phyloP scores from a whole-genome alignment of 2,888 invertebrate species.

The Xestia rhomboidea region DNA sequence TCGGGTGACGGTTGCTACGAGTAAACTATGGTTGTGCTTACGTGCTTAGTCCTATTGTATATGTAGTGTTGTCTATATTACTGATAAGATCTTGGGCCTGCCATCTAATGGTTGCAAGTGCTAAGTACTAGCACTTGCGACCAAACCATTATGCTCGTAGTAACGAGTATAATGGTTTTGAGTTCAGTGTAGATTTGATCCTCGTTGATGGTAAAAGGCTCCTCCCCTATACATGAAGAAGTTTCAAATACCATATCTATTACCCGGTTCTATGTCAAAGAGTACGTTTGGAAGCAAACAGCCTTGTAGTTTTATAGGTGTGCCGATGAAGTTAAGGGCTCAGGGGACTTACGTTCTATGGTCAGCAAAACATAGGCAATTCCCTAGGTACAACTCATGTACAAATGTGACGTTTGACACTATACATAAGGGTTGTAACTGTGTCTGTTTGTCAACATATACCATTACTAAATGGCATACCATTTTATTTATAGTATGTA shows the following conservation, averaged over 20 bases:
- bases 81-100: neutral
- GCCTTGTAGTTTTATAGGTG: neutral
- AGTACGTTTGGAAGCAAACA: neutral
- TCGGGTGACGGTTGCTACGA: constrained; percentile 12
- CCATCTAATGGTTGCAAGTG: neutral
- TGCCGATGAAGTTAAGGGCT: neutral
- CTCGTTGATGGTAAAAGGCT: neutral
- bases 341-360: neutral
- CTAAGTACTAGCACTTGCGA: neutral
- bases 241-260: neutral
- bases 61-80: neutral
- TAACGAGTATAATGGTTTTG: too few relatives aligned
- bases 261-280: neutral
- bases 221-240: neutral
- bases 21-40: constrained; percentile 6
- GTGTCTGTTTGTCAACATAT: constrained; percentile 2
- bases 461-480: neutral
- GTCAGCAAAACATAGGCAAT: neutral
- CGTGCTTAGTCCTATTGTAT: neutral
- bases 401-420: too few relatives aligned
- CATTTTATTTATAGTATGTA: neutral
- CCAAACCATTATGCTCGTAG: too few relatives aligned
- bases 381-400: neutral
- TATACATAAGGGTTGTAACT: neutral
- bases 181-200: neutral